phyloP scores from a whole-genome alignment of 2,113 vertebrate species.

The Sinosuthora webbiana region DNA sequence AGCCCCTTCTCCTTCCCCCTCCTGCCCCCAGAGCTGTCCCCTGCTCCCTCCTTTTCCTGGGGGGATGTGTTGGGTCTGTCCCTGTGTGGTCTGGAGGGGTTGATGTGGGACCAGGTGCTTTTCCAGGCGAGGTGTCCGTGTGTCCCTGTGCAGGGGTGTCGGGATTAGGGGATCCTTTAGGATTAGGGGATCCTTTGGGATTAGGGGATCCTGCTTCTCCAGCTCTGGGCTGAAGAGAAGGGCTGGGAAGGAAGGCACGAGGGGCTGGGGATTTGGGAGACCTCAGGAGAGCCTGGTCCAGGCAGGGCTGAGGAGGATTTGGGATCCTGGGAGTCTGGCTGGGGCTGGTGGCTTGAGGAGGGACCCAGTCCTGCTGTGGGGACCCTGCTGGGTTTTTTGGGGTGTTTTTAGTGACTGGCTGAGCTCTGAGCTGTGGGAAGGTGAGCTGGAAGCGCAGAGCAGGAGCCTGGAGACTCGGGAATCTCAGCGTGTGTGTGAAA shows the following conservation, averaged over 20 bases:
- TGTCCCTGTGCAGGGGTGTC: not conserved
- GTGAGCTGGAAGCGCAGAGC: not conserved
- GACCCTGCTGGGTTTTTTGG: rapidly evolving
- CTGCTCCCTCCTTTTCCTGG: not conserved
- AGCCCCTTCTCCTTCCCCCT: not conserved
- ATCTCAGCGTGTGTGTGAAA: not conserved
- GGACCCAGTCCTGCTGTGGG: not conserved
- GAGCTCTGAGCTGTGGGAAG: not conserved
- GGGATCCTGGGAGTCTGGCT: not conserved
- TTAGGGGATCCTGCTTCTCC: not conserved
- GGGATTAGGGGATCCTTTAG: not conserved
- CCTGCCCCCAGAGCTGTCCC: not conserved
- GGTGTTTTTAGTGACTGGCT: not conserved
- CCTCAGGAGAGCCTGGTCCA: rapidly evolving
- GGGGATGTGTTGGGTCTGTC: not conserved
- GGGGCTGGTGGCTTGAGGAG: not conserved
- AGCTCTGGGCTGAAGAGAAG: not conserved
- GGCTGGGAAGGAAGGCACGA: not conserved
- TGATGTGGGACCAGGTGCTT: rapidly evolving
- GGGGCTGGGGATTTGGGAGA: not conserved
- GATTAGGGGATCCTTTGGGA: not conserved
- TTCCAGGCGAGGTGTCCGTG: not conserved
- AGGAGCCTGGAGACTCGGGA: not conserved
- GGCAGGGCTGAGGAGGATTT: not conserved
- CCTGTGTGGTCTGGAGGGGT: not conserved